Percentiles rank a stretch among this genome's conserved stretches.
Conservation (phyloP, 2,113 vertebrate species). For the Platysternon megacephalum region DNA sequence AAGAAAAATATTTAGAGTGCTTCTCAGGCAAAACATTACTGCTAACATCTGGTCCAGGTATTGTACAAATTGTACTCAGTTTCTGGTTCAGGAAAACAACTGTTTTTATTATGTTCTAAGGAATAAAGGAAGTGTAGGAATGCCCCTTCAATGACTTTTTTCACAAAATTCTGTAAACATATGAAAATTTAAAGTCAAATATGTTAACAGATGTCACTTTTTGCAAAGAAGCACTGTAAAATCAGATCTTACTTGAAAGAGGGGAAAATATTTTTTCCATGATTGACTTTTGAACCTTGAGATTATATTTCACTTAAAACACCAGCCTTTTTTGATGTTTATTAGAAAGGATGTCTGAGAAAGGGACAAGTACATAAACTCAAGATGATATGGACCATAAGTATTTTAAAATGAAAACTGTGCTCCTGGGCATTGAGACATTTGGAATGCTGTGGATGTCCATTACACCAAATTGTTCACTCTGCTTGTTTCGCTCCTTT, state of each 20-base stretch:
- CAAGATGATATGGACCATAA: neutral
- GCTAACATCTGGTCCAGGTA: neutral
- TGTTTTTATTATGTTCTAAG: rapidly evolving
- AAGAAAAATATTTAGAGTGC: neutral
- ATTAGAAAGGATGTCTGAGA: slow-evolving; percentile 28
- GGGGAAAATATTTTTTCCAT: slow-evolving; percentile 22
- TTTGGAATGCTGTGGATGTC: neutral
- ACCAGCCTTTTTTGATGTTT: neutral
- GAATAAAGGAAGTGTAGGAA: neutral
- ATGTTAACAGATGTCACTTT: slow-evolving; percentile 53
- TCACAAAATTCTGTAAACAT: neutral
- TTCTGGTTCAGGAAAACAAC: neutral
- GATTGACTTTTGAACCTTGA: slow-evolving; percentile 38
- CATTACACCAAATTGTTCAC: slow-evolving; percentile 18
- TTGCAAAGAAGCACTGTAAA: slow-evolving; percentile 46
- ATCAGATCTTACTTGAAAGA: slow-evolving; percentile 36
- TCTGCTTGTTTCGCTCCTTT: neutral
- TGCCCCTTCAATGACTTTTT: neutral
- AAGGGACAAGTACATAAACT: neutral
- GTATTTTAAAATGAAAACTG: slow-evolving; percentile 23
- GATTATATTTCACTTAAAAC: slow-evolving; percentile 25
- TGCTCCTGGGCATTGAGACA: neutral
- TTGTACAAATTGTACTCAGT: neutral
- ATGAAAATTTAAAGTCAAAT: slow-evolving; percentile 53
- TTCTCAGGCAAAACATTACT: neutral